Evolutionary conservation across 2,888 invertebrate species (phyloP), one percentile per base, ranked within the genome.

Genomic region (Tetropium fuscum): DNA sequence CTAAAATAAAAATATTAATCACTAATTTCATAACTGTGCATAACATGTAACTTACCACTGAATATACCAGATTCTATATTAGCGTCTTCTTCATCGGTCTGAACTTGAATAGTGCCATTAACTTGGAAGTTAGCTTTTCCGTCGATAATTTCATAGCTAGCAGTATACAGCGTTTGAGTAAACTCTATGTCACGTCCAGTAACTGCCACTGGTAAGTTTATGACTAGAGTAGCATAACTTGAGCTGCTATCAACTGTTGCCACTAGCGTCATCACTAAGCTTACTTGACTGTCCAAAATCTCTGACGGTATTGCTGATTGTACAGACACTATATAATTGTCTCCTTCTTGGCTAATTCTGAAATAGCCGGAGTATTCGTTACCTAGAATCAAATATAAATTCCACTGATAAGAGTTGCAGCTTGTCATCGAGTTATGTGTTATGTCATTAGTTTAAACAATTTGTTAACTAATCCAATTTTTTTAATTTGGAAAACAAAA

Each of bases 201-300:
- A 1, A 20, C 30, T 7, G 22, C 15, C 11, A 1, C 38, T 16
- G 68, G 67, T 8, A 72, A 49, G 43, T 66, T 58, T 1, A 72
- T 60, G 15, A 69, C 51, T 18, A 72, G 27, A 10, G 58, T 65
- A 5, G 69, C 60, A 8, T 49, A 63, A 18, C 47, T 60, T 15
- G 41, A 30, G 30, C 22, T 54, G 0, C 10, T 30, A 27, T 45
- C 56, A 20, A 64, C 45, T 18, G 10, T 22, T 13, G 66, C 68
- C 20, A 48, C 36, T 13, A 71, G 20, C 10, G 59, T 64, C 2
- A 67, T 47, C 7, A 60, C 36, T 11, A 71, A 15, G 40, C 45
- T 63, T 25, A 49, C 44, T 19, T 51, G 3, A 7, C 19, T 47
- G 5, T 27, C 8, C n/a, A 48, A 53, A n/a, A 63, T 51, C 2